Percentiles rank a stretch among this genome's conserved stretches.
Conservation (phyloP, 2,888 invertebrate genomes). For the Muscina levida region DNA sequence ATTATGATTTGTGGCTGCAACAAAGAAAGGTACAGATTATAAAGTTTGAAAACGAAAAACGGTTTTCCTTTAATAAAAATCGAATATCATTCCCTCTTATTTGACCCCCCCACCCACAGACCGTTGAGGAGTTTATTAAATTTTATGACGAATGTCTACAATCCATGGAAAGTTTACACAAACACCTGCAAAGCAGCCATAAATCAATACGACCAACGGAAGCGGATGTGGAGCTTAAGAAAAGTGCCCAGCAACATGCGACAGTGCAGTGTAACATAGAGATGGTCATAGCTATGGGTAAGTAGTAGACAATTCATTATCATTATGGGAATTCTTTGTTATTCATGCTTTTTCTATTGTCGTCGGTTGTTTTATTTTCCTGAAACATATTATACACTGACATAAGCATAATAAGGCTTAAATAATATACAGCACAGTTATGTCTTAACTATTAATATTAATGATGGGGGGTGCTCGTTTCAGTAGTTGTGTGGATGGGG, state of each 20-base stretch:
- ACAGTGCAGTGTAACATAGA: conserved; percentile 81
- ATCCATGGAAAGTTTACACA: conserved; percentile 84
- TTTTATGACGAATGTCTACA: conserved; percentile 82
- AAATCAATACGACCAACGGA: conserved; percentile 82
- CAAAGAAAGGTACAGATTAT: conserved; percentile 84
- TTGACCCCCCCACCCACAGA: conserved; percentile 79
- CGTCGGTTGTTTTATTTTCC: not conserved
- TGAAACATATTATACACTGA: conserved; percentile 7
- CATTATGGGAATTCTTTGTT: not conserved
- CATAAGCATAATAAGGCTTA: conserved; percentile 15
- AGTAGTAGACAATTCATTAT: conserved; percentile 50
- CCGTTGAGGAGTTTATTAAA: conserved; percentile 85
- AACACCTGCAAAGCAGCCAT: conserved; percentile 81
- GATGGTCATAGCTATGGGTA: conserved; percentile 81
- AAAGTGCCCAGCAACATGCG: conserved; percentile 81
- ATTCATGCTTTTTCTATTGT: too few species aligned
- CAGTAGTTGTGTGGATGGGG: too few species aligned
- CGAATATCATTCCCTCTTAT: conserved; percentile 20
- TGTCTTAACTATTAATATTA: conserved; percentile 34
- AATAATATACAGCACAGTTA: not conserved
- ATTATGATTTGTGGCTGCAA: conserved; percentile 88
- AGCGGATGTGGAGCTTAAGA: conserved; percentile 82
- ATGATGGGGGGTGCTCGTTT: too few species aligned
- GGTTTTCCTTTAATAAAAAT: not conserved
- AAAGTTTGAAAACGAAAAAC: not conserved